phyloP scores from a whole-genome alignment of 2,888 invertebrate species.

The Dusona sp. region DNA sequence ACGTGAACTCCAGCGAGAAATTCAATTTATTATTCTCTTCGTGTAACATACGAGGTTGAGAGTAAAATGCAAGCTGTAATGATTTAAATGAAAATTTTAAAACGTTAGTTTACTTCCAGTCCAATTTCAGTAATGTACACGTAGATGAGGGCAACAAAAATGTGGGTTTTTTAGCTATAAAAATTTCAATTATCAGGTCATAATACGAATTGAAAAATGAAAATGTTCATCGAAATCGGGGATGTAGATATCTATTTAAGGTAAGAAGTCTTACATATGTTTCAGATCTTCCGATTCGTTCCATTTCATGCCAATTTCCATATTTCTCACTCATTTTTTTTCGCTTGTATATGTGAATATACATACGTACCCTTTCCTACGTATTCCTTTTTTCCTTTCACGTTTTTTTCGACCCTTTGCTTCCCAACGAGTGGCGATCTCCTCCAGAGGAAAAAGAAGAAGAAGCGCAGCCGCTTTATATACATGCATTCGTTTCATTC shows the following conservation, averaged over 20 bases:
- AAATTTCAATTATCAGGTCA: too few species aligned
- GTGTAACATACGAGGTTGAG: too few species aligned
- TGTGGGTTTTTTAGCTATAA: too few species aligned
- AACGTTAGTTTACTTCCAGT: too few species aligned
- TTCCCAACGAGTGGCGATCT: conserved; percentile 67
- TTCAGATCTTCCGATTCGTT: neutral
- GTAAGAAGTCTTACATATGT: neutral
- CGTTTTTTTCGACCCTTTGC: conserved; percentile 51
- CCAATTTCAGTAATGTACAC: too few species aligned
- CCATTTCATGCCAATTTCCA: neutral
- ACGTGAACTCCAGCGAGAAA: too few species aligned
- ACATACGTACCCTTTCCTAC: conserved; percentile 27
- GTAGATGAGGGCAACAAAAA: too few species aligned
- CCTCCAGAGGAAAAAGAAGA: conserved; percentile 67
- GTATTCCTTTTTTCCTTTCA: conserved; percentile 32
- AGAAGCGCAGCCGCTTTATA: conserved; percentile 27
- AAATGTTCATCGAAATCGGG: neutral
- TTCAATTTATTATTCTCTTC: too few species aligned
- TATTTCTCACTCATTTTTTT: neutral
- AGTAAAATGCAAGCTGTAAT: too few species aligned
- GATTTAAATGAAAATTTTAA: too few species aligned
- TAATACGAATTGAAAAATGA: neutral
- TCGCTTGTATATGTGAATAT: neutral
- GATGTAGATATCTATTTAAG: neutral
- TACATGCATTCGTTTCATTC: neutral